Percentiles rank a stretch among this genome's conserved stretches.
Conservation (phyloP, 2,888 invertebrate species). For the Pyralis farinalis region DNA sequence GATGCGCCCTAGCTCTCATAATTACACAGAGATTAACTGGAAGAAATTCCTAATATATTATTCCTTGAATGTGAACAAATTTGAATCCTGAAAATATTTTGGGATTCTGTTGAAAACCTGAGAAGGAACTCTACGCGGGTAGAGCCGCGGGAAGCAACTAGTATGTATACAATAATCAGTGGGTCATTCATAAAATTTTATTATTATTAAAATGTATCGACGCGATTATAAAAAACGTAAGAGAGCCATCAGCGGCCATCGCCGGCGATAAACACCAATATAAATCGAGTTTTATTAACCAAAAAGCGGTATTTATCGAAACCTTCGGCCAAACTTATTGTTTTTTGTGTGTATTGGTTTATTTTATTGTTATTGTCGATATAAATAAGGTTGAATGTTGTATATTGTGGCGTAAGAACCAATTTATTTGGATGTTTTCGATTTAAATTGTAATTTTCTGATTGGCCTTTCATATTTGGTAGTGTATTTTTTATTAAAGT, state of each 20-base stretch:
- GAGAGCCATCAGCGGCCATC: constrained; percentile 5
- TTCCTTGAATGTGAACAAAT: too few relatives aligned
- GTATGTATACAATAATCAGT: too few relatives aligned
- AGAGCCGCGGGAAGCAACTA: too few relatives aligned
- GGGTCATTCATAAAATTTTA: constrained; percentile 6
- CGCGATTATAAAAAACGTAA: constrained; percentile 2
- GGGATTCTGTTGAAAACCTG: too few relatives aligned
- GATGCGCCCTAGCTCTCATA: too few relatives aligned
- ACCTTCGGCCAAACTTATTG: constrained; percentile 31
- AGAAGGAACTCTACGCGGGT: too few relatives aligned
- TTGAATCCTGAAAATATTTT: too few relatives aligned
- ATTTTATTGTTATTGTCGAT: constrained; percentile 63
- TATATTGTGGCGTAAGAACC: constrained; percentile 6
- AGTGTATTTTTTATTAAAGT: too few relatives aligned
- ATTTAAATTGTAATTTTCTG: constrained; percentile 6
- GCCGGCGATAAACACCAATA: constrained; percentile 32
- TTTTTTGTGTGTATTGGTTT: constrained; percentile 54
- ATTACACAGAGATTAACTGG: too few relatives aligned
- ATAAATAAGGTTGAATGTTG: constrained; percentile 35
- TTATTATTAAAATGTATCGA: constrained; percentile 3
- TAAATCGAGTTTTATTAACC: constrained; percentile 43
- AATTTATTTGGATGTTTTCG: constrained; percentile 13
- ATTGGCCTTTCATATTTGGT: constrained; percentile 1
- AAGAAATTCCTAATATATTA: too few relatives aligned
- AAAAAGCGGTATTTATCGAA: constrained; percentile 40